Percentiles rank a stretch among this genome's conserved stretches.
phyloP scores from a whole-genome alignment of 2,888 invertebrate genomes.

The Ormyrus nitidulus region DNA sequence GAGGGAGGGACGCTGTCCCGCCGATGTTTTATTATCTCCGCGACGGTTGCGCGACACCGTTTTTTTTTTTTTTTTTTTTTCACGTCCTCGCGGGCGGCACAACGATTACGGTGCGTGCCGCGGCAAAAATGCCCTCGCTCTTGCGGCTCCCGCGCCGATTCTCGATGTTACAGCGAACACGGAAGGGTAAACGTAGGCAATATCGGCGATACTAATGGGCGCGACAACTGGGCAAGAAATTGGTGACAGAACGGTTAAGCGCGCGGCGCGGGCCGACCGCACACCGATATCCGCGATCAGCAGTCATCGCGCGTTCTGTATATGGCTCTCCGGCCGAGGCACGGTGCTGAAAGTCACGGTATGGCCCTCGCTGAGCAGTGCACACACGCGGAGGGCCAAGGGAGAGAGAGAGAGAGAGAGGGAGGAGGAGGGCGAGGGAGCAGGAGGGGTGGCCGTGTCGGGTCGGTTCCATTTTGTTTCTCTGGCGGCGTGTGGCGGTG shows the following conservation, averaged over 20 bases:
- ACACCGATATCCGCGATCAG: slow-evolving; percentile 38
- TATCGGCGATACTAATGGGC: not conserved
- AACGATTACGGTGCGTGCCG: too few species aligned
- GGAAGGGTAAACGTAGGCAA: not conserved
- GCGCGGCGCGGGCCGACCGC: not conserved
- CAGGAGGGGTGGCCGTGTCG: slow-evolving; percentile 57
- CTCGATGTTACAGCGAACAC: too few species aligned
- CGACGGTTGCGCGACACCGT: not conserved
- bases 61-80: not conserved
- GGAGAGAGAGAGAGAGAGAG: slow-evolving; percentile 19
- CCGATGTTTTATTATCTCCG: slow-evolving; percentile 29
- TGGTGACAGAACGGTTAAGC: not conserved
- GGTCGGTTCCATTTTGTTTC: slow-evolving; percentile 77
- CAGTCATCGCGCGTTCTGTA: slow-evolving; percentile 32
- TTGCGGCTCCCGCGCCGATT: too few species aligned
- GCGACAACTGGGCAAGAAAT: not conserved
- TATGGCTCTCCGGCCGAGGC: slow-evolving; percentile 6
- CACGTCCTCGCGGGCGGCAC: too few species aligned
- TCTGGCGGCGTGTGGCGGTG: slow-evolving; percentile 76
- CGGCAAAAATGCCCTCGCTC: too few species aligned
- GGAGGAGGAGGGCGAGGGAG: slow-evolving; percentile 18
- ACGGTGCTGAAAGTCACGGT: slow-evolving; percentile 45
- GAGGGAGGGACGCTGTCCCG: not conserved
- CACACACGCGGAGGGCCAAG: slow-evolving; percentile 10
- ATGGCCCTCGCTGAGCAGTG: slow-evolving; percentile 7